These are phyloP conservation scores for Phyllostomus hastatus DNA, from an alignment of 2,113 vertebrate genomes.

Conservation along the genomic window DNA sequence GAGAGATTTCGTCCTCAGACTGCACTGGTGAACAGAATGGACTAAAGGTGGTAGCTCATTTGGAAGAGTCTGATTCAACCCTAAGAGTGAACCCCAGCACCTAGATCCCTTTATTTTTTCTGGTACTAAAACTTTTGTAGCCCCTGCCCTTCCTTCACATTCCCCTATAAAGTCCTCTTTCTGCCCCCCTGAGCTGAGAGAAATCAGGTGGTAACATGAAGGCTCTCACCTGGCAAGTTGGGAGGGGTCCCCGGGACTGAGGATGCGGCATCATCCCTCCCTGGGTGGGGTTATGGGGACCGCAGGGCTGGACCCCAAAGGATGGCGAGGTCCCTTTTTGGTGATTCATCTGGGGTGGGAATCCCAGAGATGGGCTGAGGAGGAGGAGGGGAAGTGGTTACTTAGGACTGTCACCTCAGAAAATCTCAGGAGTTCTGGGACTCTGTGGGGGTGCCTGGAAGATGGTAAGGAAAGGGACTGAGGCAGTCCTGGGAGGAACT, in stretches of 20 bases:
- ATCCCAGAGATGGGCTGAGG: conserved; percentile 90
- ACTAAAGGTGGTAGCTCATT: background rate
- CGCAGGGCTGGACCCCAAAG: conserved; percentile 82
- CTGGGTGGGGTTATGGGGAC: conserved; percentile 81
- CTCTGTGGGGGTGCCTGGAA: conserved; percentile 7
- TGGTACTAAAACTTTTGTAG: background rate
- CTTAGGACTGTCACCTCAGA: background rate
- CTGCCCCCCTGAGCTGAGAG: background rate
- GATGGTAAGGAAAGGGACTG: background rate
- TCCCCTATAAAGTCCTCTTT: background rate
- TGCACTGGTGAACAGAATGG: background rate
- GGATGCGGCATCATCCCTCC: conserved; percentile 77
- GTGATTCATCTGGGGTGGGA: conserved; percentile 89
- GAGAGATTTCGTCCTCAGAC: background rate
- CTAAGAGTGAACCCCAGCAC: background rate
- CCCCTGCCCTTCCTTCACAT: background rate
- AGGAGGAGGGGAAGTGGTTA: conserved; percentile 41
- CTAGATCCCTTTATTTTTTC: background rate
- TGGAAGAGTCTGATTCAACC: background rate
- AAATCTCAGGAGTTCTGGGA: background rate
- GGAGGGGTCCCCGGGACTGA: conserved; percentile 82
- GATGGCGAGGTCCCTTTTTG: conserved; percentile 85
- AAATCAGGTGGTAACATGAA: background rate
- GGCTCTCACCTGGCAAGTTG: conserved; percentile 90
- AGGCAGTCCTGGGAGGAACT: background rate